phyloP scores from a whole-genome alignment of 2,888 invertebrate species.

The Deroplatys truncata region DNA sequence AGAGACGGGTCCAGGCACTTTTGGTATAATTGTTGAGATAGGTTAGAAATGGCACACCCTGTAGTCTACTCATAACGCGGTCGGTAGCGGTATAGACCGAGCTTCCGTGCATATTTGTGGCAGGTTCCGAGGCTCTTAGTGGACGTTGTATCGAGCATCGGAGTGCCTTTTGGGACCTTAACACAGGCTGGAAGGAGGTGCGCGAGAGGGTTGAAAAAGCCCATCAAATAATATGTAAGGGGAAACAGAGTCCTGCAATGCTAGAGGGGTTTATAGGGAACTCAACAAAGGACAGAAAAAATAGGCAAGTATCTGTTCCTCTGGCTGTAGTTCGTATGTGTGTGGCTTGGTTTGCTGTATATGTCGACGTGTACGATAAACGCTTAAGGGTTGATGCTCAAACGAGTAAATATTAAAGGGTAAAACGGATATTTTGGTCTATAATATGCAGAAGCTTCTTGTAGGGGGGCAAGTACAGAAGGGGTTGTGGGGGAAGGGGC shows the following conservation, averaged over 20 bases:
- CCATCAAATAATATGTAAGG: constrained; percentile 18
- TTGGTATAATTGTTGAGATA: background rate
- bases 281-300: constrained; percentile 16
- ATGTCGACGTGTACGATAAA: background rate
- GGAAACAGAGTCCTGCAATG: constrained; percentile 1
- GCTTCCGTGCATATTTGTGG: constrained; percentile 15
- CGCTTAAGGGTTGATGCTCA: constrained; percentile 14
- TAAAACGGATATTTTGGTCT: background rate
- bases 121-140: background rate
- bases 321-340: background rate
- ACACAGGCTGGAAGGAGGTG: background rate
- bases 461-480: background rate
- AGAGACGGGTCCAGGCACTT: too few species aligned
- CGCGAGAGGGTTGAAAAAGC: background rate
- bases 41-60: background rate
- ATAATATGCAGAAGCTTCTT: background rate
- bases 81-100: background rate
- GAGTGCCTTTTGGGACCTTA: background rate
- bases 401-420: constrained; percentile 16
- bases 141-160: constrained; percentile 14
- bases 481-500: background rate
- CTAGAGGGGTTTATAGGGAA: constrained; percentile 8
- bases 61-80: background rate
- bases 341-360: background rate
- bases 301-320: constrained; percentile 12